Base-by-base conservation (phyloP, 2,888 invertebrate species). In the Luperina nickerlii region DNA sequence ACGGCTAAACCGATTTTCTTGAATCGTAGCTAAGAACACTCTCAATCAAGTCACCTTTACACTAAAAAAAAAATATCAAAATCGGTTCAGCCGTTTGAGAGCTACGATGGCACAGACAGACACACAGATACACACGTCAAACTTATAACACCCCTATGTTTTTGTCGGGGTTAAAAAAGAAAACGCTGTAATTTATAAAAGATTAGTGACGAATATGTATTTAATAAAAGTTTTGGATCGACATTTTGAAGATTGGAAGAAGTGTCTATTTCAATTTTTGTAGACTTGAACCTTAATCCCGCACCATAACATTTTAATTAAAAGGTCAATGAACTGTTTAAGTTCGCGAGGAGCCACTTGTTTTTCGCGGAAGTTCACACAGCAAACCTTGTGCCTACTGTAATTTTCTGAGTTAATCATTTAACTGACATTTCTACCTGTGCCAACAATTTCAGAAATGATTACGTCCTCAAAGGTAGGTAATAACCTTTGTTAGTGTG, bases 321-420 rank as follows among this genome's bases (percentile, higher is more conserved):
- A 72, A 78, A 82, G 74, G 76, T 54, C 66, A 75, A 75, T 78
- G 76, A 84, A 76, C 85, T 81, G 62, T 54, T 72, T 48, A 67
- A 77, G n/a, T 72, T 38, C 8, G 38, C 54, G 20, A 65, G 65
- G 72, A 83, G 81, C 80, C 72, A 79, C 54, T 65, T 74, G 73
- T 70, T 81, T 79, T 78, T 76, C 79, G 65, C 82, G 85, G 85
- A 83, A 87, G 83, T 76, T 85, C 72, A 78, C 48, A 20, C 38
- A n/a, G 42, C 20, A 2, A 78, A 32, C 71, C 60, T 75, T 79
- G 67, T 73, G 42, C n/a, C 68, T 42, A 54, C 73, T 79, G 66
- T 79, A 75, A 85, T 85, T 83, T 79, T 79, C 66, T 73, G 70
- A 82, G 82, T 82, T 75, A 57, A 76, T 78, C 15, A 78, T 76